Evolutionary conservation across 2,888 invertebrate genomes (phyloP).

Genomic region (Diachrysia chrysitis): DNA sequence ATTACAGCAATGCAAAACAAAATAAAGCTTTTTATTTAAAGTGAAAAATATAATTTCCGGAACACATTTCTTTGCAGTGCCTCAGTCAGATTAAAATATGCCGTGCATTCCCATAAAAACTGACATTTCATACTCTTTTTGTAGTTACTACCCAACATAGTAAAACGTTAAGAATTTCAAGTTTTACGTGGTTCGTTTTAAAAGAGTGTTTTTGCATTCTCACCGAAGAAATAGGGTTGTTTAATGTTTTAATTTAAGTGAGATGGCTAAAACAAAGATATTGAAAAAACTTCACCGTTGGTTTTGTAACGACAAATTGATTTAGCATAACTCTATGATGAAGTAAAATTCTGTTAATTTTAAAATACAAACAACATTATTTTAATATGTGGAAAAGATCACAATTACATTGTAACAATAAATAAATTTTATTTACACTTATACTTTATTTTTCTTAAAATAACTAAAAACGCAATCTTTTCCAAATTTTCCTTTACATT

Average conservation of each 20-base stretch:
- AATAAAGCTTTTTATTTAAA: conserved; percentile 7
- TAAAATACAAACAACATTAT: not conserved
- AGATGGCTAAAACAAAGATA: no score
- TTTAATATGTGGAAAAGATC: not conserved
- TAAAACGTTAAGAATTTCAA: conserved; percentile 25
- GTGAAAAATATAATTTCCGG: not conserved
- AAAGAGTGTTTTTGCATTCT: conserved; percentile 13
- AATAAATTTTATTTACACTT: no score
- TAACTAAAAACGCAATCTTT: not conserved
- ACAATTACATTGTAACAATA: no score
- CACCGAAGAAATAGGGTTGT: conserved; percentile 8
- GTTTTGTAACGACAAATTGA: not conserved
- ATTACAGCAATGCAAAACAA: not conserved
- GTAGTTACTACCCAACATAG: conserved; percentile 18
- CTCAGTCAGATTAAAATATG: conserved; percentile 35
- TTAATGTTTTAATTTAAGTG: not conserved
- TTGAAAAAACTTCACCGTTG: no score
- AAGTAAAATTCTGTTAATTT: not conserved
- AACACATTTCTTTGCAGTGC: conserved; percentile 15
- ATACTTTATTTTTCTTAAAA: not conserved
- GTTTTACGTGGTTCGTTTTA: conserved; percentile 14
- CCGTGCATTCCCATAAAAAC: conserved; percentile 45
- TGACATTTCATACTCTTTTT: conserved; percentile 33
- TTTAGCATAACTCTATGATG: not conserved
- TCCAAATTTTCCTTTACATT: not conserved